Conservation (phyloP, 2,888 invertebrate genomes). For the Parnassius apollo region DNA sequence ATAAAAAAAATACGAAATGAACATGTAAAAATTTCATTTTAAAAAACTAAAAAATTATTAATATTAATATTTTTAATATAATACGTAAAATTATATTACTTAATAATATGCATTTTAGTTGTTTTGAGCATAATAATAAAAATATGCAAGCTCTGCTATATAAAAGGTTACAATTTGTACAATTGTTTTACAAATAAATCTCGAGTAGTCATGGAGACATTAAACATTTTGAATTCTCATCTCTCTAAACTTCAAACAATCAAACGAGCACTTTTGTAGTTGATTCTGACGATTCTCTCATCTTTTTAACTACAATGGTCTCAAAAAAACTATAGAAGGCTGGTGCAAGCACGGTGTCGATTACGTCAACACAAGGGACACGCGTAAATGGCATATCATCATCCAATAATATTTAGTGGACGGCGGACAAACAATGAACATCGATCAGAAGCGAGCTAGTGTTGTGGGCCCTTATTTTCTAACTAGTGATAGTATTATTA, state of each 20-base stretch:
- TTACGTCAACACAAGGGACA: conserved; percentile 43
- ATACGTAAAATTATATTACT: too few species aligned
- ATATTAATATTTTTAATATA: too few species aligned
- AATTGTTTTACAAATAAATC: background rate
- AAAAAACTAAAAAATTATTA: too few species aligned
- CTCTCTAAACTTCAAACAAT: conserved; percentile 12
- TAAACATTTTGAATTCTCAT: conserved; percentile 15
- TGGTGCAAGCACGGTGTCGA: conserved; percentile 34
- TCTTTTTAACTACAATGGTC: conserved; percentile 6
- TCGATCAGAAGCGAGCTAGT: conserved; percentile 10
- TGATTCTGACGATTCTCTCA: conserved; percentile 19
- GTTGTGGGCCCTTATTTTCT: background rate
- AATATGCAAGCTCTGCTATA: too few species aligned
- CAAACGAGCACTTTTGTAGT: conserved; percentile 13
- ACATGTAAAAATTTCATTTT: too few species aligned
- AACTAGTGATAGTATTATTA: too few species aligned
- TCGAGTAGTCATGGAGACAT: conserved; percentile 11
- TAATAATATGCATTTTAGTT: too few species aligned
- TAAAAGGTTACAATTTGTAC: too few species aligned
- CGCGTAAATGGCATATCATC: conserved; percentile 64
- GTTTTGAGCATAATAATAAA: too few species aligned
- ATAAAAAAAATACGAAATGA: too few species aligned
- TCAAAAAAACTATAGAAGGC: background rate
- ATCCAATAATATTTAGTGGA: conserved; percentile 62
- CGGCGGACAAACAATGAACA: conserved; percentile 29